These are phyloP conservation scores for Acanthurus leucopareius DNA, from an alignment of 2,797 vertebrate genomes.

Conservation along the genomic window DNA sequence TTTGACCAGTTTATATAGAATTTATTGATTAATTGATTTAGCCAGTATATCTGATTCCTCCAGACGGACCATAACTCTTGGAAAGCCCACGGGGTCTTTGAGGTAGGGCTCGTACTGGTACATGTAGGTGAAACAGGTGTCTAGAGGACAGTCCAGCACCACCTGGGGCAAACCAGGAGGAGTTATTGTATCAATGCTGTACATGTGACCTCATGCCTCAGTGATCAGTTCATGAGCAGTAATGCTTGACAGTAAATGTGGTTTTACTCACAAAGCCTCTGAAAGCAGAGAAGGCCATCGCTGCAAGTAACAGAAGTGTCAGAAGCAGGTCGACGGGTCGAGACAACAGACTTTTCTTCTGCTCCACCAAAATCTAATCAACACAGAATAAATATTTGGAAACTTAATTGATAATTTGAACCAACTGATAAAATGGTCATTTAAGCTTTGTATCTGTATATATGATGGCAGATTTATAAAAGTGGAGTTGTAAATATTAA, in stretches of 20 bases:
- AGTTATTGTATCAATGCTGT: not conserved
- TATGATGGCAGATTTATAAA: not conserved
- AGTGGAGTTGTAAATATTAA: too few species aligned
- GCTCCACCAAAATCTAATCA: constrained; percentile 86
- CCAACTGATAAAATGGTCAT: not conserved
- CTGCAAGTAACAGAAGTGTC: constrained; percentile 80
- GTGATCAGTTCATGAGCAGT: not conserved
- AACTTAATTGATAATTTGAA: not conserved
- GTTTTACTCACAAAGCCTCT: constrained; percentile 90
- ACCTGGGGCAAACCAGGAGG: constrained; percentile 82
- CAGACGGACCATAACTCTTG: constrained; percentile 90
- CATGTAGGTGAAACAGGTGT: constrained; percentile 92
- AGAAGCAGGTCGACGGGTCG: constrained; percentile 89
- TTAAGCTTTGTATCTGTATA: not conserved
- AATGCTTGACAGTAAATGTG: not conserved
- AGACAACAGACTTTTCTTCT: constrained; percentile 83
- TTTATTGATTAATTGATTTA: not conserved
- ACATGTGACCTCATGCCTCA: not conserved
- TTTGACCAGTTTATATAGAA: not conserved
- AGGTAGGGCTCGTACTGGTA: constrained; percentile 96
- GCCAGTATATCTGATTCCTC: not conserved
- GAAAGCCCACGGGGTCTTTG: constrained; percentile 92
- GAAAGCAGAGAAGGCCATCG: constrained; percentile 87
- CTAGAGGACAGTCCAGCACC: constrained; percentile 91
- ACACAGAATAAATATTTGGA: constrained; percentile 19